Conservation (phyloP, 2,113 vertebrate genomes). For the Pseudorasbora parva region DNA sequence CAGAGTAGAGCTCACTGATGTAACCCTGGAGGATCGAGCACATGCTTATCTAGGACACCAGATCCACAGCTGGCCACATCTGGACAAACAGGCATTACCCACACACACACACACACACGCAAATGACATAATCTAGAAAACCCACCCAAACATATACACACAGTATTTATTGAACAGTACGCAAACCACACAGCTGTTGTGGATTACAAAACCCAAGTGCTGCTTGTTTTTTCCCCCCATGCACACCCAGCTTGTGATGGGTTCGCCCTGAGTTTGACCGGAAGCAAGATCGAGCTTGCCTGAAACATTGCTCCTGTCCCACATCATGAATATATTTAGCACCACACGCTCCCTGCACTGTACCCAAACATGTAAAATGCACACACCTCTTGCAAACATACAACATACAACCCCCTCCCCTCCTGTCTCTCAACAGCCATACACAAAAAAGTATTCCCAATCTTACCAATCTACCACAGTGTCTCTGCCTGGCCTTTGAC, state of each 20-base stretch:
- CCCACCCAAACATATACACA: slow-evolving; percentile 22
- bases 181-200: slow-evolving; percentile 66
- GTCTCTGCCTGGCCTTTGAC: slow-evolving; percentile 31
- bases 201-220: slow-evolving; percentile 68
- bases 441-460: slow-evolving; percentile 6
- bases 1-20: slow-evolving; percentile 66
- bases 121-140: slow-evolving; percentile 46
- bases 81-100: slow-evolving; percentile 54
- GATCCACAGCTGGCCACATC: slow-evolving; percentile 74
- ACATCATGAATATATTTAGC: slow-evolving; percentile 12
- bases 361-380: background rate
- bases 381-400: background rate
- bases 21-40: slow-evolving; percentile 65
- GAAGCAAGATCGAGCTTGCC: slow-evolving; percentile 27
- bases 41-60: slow-evolving; percentile 74
- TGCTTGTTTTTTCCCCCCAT: slow-evolving; percentile 60
- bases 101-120: slow-evolving; percentile 27
- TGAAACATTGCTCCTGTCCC: background rate
- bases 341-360: background rate
- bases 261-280: slow-evolving; percentile 60
- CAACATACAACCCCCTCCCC: background rate
- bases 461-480: slow-evolving; percentile 28
- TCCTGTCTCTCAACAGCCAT: slow-evolving; percentile 7
- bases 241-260: slow-evolving; percentile 63
- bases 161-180: slow-evolving; percentile 23